Percentiles rank a stretch among this genome's conserved stretches.
Conservation (phyloP, 2,888 invertebrate species). For the Zonitis immaculata region DNA sequence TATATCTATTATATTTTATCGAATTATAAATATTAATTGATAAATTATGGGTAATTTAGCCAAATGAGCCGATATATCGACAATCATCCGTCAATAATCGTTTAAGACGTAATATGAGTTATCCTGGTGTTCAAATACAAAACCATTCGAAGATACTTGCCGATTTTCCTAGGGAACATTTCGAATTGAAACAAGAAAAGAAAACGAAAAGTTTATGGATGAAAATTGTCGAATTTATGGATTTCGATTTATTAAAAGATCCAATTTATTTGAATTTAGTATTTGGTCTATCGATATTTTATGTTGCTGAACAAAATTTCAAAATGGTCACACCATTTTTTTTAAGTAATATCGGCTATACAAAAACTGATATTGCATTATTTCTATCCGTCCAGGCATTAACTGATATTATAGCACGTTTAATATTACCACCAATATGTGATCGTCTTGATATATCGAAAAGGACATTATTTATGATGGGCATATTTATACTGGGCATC, state of each 20-base stretch:
- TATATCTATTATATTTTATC: conserved; percentile 17
- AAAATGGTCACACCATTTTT: conserved; percentile 48
- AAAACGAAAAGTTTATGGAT: conserved; percentile 40
- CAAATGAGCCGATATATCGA: conserved; percentile 9
- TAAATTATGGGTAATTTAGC: conserved; percentile 6
- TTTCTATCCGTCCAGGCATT: conserved; percentile 71
- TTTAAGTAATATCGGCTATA: conserved; percentile 40
- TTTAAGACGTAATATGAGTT: conserved; percentile 45
- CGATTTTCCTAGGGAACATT: conserved; percentile 33
- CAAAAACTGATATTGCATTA: conserved; percentile 64
- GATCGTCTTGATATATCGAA: conserved; percentile 62
- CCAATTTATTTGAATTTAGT: conserved; percentile 68
- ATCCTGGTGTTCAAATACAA: conserved; percentile 43
- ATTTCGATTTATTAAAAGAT: conserved; percentile 67
- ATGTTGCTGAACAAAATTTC: conserved; percentile 71
- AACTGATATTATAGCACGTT: conserved; percentile 67
- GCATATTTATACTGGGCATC: conserved; percentile 65
- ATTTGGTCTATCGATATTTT: conserved; percentile 67
- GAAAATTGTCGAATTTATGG: conserved; percentile 60
- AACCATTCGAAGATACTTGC: conserved; percentile 37
- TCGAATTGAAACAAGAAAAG: conserved; percentile 22
- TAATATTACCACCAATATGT: conserved; percentile 69
- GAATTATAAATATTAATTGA: neutral
- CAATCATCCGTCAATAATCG: conserved; percentile 18
- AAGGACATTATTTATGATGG: conserved; percentile 67